Evolutionary conservation across 1,140 invertebrate genomes (phyloP), one percentile per base, ranked within the genome.

Genomic region (Sarcophaga peregrina): DNA sequence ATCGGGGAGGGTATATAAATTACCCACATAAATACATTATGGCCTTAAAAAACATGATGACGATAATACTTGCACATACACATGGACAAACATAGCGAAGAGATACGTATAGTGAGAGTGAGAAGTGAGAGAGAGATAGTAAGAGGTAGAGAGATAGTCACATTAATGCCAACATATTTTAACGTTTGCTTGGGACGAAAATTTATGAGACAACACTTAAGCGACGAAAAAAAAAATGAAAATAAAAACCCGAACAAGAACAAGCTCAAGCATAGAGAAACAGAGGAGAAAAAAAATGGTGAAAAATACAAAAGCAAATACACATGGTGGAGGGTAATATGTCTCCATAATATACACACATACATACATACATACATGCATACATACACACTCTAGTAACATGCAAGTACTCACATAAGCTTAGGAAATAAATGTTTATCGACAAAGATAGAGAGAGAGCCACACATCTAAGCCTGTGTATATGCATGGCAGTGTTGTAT

Each of bases 11-110:
- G 25, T 1, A 37, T 58, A 58, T 58, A 58, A 58, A 58, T 58
- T 58, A 58, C 54, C 54, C 54, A 58, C 54, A 58, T 13, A 58
- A 58, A 58, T 58, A 58, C 54, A 58, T 58, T 58, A 58, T 58
- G 54, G 54, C 54, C n/a, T 58, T 37, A 37, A 58, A 58, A 58
- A 58, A 58, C 54, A 58, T 6, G 54, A 58, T n/a, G 54, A 58
- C 13, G n/a, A 58, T 37, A 58, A 58, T 58, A 58, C n/a, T 15
- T 58, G 54, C n/a, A 58, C 54, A 58, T 58, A 58, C 54, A 58
- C n/a, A 58, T 58, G 8, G 0, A 58, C 54, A 58, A 37, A 37
- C 4, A 58, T 58, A 58, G 0, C 3, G 11, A 13, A 37, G 1
- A 37, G 1, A 37, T 37, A 37, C 25, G 25, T 37, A 37, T 37